A percentile compares a stretch with the other conserved stretches of the same genome.
Evolutionary conservation across 2,113 vertebrate genomes (phyloP).

Genomic region (Rhombomys opimus): DNA sequence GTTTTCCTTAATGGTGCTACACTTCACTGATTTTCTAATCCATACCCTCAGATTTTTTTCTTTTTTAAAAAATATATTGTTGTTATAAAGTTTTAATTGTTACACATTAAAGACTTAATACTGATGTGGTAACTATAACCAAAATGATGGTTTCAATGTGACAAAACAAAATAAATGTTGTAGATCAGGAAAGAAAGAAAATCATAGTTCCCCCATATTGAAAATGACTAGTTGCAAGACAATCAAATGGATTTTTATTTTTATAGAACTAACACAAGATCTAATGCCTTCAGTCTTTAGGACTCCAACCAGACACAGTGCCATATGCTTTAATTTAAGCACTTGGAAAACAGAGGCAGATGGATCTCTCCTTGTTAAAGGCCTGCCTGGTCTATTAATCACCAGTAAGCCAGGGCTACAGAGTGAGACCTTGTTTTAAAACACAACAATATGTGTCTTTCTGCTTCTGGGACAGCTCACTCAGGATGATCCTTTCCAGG

Average conservation of each 20-base stretch:
- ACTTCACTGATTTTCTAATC: neutral
- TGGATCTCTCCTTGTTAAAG: neutral
- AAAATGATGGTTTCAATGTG: conserved; percentile 3
- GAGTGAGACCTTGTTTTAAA: conserved; percentile 26
- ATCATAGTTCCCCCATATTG: neutral
- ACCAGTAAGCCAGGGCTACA: neutral
- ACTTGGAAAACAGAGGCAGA: neutral
- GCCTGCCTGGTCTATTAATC: neutral
- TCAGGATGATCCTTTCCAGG: too few relatives aligned
- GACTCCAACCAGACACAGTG: neutral
- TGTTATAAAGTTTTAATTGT: neutral
- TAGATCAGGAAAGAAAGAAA: neutral
- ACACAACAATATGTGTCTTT: neutral
- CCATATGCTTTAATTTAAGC: neutral
- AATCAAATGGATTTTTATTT: conserved; percentile 7
- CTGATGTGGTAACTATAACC: neutral
- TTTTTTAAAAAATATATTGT: neutral
- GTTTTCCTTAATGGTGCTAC: neutral
- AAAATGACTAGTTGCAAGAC: conserved; percentile 36
- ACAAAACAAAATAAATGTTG: conserved; percentile 52
- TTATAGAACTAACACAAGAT: conserved; percentile 64
- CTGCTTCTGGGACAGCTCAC: too few relatives aligned
- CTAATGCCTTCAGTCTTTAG: neutral
- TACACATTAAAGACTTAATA: conserved; percentile 21
- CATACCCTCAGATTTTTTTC: neutral